These are phyloP conservation scores for Aphodius granarius DNA, from an alignment of 2,888 invertebrate species.

Conservation along the genomic window DNA sequence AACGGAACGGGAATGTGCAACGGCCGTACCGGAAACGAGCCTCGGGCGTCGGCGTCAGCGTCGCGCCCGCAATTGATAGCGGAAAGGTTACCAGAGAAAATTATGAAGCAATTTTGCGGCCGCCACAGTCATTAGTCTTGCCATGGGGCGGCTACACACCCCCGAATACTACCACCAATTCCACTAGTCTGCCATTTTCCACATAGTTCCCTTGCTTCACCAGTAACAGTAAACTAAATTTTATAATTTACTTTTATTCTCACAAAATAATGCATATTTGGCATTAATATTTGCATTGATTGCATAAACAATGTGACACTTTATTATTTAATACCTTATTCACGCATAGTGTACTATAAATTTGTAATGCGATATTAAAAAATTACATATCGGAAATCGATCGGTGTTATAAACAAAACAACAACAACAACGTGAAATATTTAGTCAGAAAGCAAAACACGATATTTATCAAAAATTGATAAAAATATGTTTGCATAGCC, in stretches of 20 bases:
- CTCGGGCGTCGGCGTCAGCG: slow-evolving; percentile 7
- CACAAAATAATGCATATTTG: no score
- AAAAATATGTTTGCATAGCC: neutral
- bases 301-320: neutral
- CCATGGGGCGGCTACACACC: slow-evolving; percentile 27
- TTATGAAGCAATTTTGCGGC: slow-evolving; percentile 56
- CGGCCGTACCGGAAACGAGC: slow-evolving; percentile 14
- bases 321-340: neutral
- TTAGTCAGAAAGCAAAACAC: neutral
- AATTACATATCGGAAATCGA: neutral
- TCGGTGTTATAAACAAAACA: neutral
- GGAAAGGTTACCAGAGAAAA: slow-evolving; percentile 53
- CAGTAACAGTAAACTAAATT: neutral
- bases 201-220: slow-evolving; percentile 15
- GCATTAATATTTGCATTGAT: neutral
- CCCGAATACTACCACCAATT: neutral
- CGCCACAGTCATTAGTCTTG: slow-evolving; percentile 52
- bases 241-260: neutral
- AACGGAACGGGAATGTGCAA: neutral
- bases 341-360: neutral
- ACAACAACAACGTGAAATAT: neutral
- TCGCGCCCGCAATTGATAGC: slow-evolving; percentile 48
- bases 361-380: neutral
- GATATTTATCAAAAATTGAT: neutral
- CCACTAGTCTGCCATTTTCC: neutral